phyloP scores from a whole-genome alignment of 2,888 invertebrate species.

The Vandiemenella viatica region DNA sequence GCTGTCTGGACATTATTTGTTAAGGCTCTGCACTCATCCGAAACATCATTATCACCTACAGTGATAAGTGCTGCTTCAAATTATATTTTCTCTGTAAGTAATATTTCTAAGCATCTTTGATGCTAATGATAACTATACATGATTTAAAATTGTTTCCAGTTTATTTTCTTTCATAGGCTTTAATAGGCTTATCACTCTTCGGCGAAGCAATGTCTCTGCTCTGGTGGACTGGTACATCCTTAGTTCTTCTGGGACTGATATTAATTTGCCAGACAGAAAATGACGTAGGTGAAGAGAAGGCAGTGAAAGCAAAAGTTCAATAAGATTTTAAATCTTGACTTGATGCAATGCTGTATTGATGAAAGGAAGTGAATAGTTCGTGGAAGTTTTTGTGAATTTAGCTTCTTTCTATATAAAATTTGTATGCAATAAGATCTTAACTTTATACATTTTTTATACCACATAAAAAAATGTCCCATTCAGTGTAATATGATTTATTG shows the following conservation, averaged over 20 bases:
- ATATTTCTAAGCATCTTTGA: background rate
- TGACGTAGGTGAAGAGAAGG: too few relatives aligned
- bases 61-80: constrained; percentile 46
- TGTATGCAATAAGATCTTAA: too few relatives aligned
- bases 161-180: background rate
- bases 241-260: constrained; percentile 53
- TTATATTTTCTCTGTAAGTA: constrained; percentile 45
- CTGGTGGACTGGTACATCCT: constrained; percentile 55
- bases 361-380: too few relatives aligned
- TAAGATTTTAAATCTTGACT: too few relatives aligned
- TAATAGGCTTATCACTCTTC: constrained; percentile 38
- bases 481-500: too few relatives aligned
- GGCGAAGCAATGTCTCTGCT: constrained; percentile 47
- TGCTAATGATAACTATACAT: background rate
- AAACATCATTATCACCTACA: constrained; percentile 44
- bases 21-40: constrained; percentile 40
- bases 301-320: too few relatives aligned
- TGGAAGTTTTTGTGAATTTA: too few relatives aligned
- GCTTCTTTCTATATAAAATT: too few relatives aligned
- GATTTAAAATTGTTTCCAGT: background rate
- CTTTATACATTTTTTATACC: too few relatives aligned
- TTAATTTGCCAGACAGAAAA: constrained; percentile 34
- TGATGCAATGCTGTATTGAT: too few relatives aligned
- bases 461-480: too few relatives aligned
- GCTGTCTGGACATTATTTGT: constrained; percentile 45